A percentile compares a stretch with the other conserved stretches of the same genome.
These are phyloP conservation scores for Mythimna pallens DNA, from an alignment of 2,888 invertebrate species.

Conservation along the genomic window DNA sequence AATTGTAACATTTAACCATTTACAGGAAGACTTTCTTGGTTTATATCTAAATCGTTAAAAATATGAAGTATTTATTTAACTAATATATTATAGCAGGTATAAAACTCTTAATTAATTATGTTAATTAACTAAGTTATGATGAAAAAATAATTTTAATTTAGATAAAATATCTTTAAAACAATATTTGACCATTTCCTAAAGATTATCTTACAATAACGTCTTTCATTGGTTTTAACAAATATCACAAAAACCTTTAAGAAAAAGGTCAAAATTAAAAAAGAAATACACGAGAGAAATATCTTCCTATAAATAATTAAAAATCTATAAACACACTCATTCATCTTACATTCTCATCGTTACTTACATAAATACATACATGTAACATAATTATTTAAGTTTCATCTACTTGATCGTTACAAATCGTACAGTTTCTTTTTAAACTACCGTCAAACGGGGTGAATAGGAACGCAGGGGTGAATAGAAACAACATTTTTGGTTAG, in stretches of 20 bases:
- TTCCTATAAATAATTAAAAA: constrained; percentile 56
- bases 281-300: constrained; percentile 33
- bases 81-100: constrained; percentile 22
- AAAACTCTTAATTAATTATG: constrained; percentile 33
- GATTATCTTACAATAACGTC: constrained; percentile 35
- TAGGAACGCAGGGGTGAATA: too few relatives aligned
- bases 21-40: constrained; percentile 48
- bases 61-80: constrained; percentile 14
- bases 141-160: constrained; percentile 1
- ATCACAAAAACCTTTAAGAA: constrained; percentile 38
- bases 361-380: constrained; percentile 63
- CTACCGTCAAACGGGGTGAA: too few relatives aligned
- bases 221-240: constrained; percentile 55
- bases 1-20: constrained; percentile 66
- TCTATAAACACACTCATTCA: constrained; percentile 45
- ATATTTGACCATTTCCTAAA: constrained; percentile 20
- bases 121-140: constrained; percentile 16
- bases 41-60: constrained; percentile 30
- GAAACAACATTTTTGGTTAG: too few relatives aligned
- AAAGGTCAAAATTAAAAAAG: constrained; percentile 1
- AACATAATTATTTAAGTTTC: constrained; percentile 56
- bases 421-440: constrained; percentile 20
- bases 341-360: constrained; percentile 56
- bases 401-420: constrained; percentile 63
- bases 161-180: constrained; percentile 3